Percentiles rank a stretch among this genome's conserved stretches.
These are phyloP conservation scores for Xenops minutus DNA, from an alignment of 2,797 vertebrate genomes.

Conservation along the genomic window DNA sequence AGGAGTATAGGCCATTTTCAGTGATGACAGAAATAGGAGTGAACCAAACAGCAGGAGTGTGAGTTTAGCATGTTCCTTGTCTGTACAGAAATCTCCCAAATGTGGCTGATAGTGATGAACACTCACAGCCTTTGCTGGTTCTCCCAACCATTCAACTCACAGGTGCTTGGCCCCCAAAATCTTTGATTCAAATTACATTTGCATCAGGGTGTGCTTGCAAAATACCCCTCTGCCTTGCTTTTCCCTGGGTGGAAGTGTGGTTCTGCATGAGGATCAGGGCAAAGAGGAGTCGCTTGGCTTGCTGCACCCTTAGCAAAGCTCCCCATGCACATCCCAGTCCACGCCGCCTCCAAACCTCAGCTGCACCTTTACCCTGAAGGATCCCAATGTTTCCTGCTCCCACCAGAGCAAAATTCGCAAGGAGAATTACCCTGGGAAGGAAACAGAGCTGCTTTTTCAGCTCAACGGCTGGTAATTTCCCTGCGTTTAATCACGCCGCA, in stretches of 20 bases:
- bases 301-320: background rate
- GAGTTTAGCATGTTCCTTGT: background rate
- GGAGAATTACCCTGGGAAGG: background rate
- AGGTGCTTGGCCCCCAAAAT: background rate
- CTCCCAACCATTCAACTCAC: rapidly evolving
- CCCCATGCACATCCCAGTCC: rapidly evolving
- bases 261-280: background rate
- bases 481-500: constrained; percentile 25
- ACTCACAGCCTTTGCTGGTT: rapidly evolving
- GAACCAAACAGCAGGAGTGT: background rate
- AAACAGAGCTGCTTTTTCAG: background rate
- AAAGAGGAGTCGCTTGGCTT: background rate
- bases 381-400: background rate
- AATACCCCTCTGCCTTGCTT: background rate
- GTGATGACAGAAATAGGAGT: background rate
- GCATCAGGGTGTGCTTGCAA: background rate
- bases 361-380: background rate
- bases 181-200: background rate
- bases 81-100: background rate
- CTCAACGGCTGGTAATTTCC: background rate
- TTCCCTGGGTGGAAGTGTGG: background rate
- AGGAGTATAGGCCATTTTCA: background rate
- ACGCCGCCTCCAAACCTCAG: background rate
- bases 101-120: rapidly evolving
- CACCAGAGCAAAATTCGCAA: background rate